Percentiles rank a stretch among this genome's conserved stretches.
These are phyloP conservation scores for Eubasilissa regina DNA, from an alignment of 1,140 invertebrate species.

Conservation along the genomic window DNA sequence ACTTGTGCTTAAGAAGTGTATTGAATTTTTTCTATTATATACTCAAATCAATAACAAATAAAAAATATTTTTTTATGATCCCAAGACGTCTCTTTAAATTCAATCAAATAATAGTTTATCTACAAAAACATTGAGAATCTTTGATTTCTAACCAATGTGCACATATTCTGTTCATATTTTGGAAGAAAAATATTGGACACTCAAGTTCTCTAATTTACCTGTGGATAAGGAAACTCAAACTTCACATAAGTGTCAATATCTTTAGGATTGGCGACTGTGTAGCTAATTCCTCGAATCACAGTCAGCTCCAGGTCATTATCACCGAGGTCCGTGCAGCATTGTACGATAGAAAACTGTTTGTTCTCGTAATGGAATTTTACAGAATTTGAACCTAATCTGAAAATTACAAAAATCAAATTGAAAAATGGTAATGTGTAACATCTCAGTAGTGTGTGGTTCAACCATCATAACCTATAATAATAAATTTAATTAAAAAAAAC, in stretches of 20 bases:
- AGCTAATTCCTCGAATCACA: constrained; percentile 90
- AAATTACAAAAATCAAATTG: constrained; percentile 37
- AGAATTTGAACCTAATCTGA: constrained; percentile 72
- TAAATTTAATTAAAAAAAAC: too few species aligned
- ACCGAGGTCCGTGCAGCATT: constrained; percentile 93
- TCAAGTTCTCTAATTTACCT: constrained; percentile 68
- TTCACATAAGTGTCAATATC: constrained; percentile 96
- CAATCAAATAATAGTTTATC: too few species aligned
- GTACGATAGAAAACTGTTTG: constrained; percentile 90
- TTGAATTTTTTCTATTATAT: too few species aligned
- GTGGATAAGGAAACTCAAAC: constrained; percentile 93
- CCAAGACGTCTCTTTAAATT: too few species aligned
- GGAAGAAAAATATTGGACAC: constrained; percentile 63
- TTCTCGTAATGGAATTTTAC: constrained; percentile 96
- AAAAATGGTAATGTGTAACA: neutral
- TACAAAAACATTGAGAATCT: too few species aligned
- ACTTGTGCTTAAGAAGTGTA: too few species aligned
- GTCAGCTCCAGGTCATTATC: constrained; percentile 93
- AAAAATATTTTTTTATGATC: too few species aligned
- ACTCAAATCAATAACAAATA: too few species aligned
- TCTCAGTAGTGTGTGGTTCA: neutral
- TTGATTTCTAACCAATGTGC: too few species aligned
- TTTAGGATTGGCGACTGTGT: constrained; percentile 86
- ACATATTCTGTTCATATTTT: too few species aligned
- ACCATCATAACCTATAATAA: too few species aligned